Base-by-base conservation (phyloP, 2,888 invertebrate genomes). In the Clivina fossor region DNA sequence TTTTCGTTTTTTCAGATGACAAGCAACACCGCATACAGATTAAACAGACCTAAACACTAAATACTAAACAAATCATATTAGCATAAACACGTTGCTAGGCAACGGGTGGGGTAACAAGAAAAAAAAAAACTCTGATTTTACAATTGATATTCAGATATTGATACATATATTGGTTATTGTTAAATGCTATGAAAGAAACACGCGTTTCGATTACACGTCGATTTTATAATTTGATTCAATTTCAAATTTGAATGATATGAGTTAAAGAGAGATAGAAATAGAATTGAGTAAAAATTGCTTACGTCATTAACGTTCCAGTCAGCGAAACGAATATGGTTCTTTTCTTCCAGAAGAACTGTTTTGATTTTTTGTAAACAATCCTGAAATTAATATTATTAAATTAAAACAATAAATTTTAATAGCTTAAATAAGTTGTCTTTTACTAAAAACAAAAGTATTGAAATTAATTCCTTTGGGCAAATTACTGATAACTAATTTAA, bases 251-350 rank as follows among this genome's bases (percentile, higher is more conserved):
- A n/a, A n/a, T n/a, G n/a, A n/a, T n/a, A n/a, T n/a, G n/a, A n/a
- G n/a, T n/a, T 33, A 18, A n/a, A n/a, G n/a, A n/a, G n/a, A n/a
- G n/a, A n/a, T n/a, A n/a, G n/a, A n/a, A n/a, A 26, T 11, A 4
- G 22, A 11, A 15, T 43, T 24, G 13, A 28, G 11, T n/a, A 43
- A 43, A 24, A 26, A 11, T n/a, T 62, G 79, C 82, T 82, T 78
- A 94, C 95, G 74, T 97, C 98, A 71, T 88, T 89, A 1, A 83
- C 84, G 74, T 88, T 92, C 96, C 96, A 98, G 64, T 91, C 91
- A 11, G 86, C 87, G 72, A 95, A 95, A 57, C 98, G 83, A 65
- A 98, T 85, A 71, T 96, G 94, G 73, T 89, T 91, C 72, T 94
- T 93, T 64, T 96, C 92, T 43, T 93, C 92, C 5, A 88, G 78